These are phyloP conservation scores for Pectinophora gossypiella DNA, from an alignment of 1,140 invertebrate species.

Conservation along the genomic window DNA sequence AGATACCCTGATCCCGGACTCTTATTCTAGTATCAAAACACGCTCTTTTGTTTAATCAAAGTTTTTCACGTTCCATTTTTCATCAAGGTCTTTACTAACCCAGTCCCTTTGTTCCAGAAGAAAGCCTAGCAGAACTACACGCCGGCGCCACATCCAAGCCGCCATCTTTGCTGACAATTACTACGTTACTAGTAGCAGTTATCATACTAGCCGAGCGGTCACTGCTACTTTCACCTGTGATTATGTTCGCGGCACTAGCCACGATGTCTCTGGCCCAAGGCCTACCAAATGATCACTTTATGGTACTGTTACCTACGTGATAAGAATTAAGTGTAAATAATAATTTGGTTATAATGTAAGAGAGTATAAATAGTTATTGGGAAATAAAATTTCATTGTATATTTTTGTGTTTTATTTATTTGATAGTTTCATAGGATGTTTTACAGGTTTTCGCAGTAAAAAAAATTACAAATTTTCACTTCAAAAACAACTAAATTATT, in stretches of 20 bases:
- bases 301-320: conserved; percentile 57
- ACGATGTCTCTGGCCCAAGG: conserved; percentile 30
- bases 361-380: conserved; percentile 54
- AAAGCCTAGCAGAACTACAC: conserved; percentile 61
- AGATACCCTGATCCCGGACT: no score
- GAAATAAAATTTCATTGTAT: conserved; percentile 57
- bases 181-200: conserved; percentile 29
- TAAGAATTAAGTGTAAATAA: conserved; percentile 15
- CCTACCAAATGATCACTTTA: conserved; percentile 26
- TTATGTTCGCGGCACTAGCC: conserved; percentile 29
- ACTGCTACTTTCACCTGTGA: conserved; percentile 19
- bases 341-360: neutral
- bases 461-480: no score
- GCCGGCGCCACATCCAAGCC: conserved; percentile 27
- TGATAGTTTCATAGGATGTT: no score
- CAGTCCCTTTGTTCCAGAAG: conserved; percentile 53
- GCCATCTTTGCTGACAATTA: conserved; percentile 31
- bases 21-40: no score
- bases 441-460: no score
- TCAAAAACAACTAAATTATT: no score
- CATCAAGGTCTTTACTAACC: no score
- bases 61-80: no score
- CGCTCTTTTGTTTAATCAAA: no score
- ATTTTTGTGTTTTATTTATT: conserved; percentile 28
- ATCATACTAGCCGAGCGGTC: conserved; percentile 10